phyloP scores from a whole-genome alignment of 2,113 vertebrate species.

The Erpornis zantholeuca region DNA sequence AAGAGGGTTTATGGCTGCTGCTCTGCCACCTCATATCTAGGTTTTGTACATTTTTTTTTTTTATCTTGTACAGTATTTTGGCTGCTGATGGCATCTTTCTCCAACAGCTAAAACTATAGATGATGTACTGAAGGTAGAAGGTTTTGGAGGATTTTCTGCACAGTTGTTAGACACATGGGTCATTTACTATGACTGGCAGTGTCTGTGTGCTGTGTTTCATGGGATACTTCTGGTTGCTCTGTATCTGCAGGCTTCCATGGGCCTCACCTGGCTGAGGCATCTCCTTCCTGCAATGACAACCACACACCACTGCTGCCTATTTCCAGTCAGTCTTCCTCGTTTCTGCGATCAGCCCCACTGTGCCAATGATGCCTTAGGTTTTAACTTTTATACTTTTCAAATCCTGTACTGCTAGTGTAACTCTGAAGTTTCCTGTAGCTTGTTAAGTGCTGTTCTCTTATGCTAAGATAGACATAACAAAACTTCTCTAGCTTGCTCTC shows the following conservation, averaged over 20 bases:
- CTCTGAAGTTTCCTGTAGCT: too few relatives aligned
- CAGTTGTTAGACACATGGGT: neutral
- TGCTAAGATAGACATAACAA: too few relatives aligned
- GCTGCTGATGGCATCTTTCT: neutral
- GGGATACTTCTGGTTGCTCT: neutral
- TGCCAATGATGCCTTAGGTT: too few relatives aligned
- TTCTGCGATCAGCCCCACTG: neutral
- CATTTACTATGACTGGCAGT: neutral
- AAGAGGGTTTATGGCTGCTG: neutral
- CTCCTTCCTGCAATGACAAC: neutral
- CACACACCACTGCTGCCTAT: neutral
- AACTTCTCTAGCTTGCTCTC: too few relatives aligned
- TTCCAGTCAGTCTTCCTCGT: neutral
- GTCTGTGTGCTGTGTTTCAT: fast-evolving
- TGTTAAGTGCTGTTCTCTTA: too few relatives aligned
- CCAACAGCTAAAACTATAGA: neutral
- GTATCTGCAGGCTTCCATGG: neutral
- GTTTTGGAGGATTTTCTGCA: neutral
- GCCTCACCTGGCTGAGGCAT: neutral
- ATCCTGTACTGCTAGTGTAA: too few relatives aligned
- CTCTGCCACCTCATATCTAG: neutral
- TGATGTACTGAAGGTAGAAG: fast-evolving
- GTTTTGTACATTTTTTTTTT: neutral
- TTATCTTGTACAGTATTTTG: neutral
- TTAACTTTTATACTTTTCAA: too few relatives aligned